These are phyloP conservation scores for Peromyscus attwateri DNA, from an alignment of 2,797 vertebrate species.

Conservation along the genomic window DNA sequence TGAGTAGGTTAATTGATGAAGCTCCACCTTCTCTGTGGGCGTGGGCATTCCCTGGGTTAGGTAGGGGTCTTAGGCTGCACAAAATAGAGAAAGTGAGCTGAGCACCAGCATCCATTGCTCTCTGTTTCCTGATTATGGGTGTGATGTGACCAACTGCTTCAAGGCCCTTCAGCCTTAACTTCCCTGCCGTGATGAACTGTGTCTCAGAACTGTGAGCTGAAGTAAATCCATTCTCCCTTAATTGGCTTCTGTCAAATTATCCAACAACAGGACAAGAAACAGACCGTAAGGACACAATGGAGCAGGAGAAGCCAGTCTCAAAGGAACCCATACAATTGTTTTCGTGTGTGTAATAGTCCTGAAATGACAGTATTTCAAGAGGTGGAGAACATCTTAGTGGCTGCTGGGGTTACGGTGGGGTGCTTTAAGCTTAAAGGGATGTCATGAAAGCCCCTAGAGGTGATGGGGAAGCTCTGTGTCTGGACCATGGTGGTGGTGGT, in stretches of 20 bases:
- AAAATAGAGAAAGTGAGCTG: not conserved
- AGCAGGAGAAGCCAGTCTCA: not conserved
- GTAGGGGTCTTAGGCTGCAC: not conserved
- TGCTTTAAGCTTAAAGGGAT: not conserved
- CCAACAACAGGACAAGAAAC: not conserved
- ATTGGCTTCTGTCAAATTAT: not conserved
- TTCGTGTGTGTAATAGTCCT: not conserved
- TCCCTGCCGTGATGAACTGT: too few relatives aligned
- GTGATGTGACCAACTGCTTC: not conserved
- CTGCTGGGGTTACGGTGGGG: not conserved
- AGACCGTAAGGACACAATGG: not conserved
- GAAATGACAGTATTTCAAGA: not conserved
- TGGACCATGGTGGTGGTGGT: not conserved
- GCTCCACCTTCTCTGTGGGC: not conserved
- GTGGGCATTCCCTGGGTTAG: not conserved
- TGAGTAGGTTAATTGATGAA: not conserved
- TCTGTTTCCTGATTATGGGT: not conserved
- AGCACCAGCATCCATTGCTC: too few relatives aligned
- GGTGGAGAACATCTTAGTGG: not conserved
- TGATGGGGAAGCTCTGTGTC: not conserved
- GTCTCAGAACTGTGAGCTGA: not conserved
- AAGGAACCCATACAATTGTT: not conserved
- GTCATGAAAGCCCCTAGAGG: not conserved
- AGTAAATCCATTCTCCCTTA: not conserved
- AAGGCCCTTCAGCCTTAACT: not conserved